phyloP scores from a whole-genome alignment of 2,113 vertebrate genomes.

The Anguilla japonica region DNA sequence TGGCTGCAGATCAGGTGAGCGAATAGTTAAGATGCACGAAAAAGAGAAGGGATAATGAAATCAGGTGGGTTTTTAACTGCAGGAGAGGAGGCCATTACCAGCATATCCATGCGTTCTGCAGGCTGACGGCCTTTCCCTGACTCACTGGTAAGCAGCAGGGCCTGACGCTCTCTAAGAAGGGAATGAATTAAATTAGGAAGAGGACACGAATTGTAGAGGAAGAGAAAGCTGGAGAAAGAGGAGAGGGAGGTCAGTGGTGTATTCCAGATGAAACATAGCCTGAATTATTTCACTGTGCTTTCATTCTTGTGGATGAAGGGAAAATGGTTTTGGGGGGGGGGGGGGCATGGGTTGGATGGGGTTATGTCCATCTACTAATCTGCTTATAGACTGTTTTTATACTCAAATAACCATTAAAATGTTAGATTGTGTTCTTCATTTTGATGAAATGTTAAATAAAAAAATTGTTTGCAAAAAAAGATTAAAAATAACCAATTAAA shows the following conservation, averaged over 20 bases:
- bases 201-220: constrained; percentile 12
- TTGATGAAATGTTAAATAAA: not conserved
- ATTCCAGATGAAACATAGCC: constrained; percentile 5
- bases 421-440: not conserved
- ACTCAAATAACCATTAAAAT: not conserved
- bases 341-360: not conserved
- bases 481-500: not conserved
- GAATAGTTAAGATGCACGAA: not conserved
- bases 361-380: not conserved
- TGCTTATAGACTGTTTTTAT: not conserved
- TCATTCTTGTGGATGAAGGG: constrained; percentile 10
- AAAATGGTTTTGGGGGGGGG: not conserved
- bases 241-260: not conserved
- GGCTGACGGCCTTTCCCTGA: constrained; percentile 2
- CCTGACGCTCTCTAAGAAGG: not conserved
- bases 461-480: not conserved
- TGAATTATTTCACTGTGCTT: constrained; percentile 29
- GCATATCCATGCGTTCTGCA: not conserved
- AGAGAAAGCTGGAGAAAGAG: not conserved
- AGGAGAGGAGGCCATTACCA: constrained; percentile 18
- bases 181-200: constrained; percentile 22
- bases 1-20: not conserved
- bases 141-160: constrained; percentile 18
- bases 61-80: constrained; percentile 28
- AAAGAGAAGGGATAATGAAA: not conserved